Percentiles rank a stretch among this genome's conserved stretches.
phyloP scores from a whole-genome alignment of 2,113 vertebrate species.

The Erythrocebus patas region DNA sequence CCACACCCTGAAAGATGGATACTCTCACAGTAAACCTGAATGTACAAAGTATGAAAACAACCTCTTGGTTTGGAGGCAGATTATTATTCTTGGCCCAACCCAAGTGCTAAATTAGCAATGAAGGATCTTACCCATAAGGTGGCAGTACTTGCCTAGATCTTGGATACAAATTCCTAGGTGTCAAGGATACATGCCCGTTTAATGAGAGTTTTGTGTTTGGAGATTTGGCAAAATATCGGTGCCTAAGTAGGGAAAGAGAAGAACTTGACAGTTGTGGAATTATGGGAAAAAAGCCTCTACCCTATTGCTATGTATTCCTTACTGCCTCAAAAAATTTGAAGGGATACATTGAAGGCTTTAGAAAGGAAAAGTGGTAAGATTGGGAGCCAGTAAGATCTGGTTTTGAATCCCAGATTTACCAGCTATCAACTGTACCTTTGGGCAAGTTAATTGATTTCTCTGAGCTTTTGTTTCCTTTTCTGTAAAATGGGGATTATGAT shows the following conservation, averaged over 20 bases:
- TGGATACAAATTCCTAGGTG: not conserved
- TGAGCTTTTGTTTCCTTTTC: not conserved
- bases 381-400: not conserved
- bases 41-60: not conserved
- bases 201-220: not conserved
- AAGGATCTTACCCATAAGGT: not conserved
- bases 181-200: not conserved
- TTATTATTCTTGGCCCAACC: not conserved
- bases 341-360: not conserved
- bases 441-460: not conserved
- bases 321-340: slow-evolving; percentile 36
- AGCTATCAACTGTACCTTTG: not conserved
- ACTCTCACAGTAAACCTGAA: not conserved
- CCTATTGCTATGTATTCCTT: not conserved
- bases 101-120: not conserved
- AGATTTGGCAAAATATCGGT: slow-evolving; percentile 14
- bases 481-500: not conserved
- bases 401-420: not conserved
- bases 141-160: slow-evolving; percentile 32
- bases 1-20: not conserved
- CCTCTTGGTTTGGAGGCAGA: not conserved
- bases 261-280: not conserved
- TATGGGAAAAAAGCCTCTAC: not conserved
- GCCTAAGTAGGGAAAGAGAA: not conserved
- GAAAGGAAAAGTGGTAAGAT: not conserved